A percentile compares a stretch with the other conserved stretches of the same genome.
Conservation (phyloP, 2,797 vertebrate species). For the Acanthopagrus latus region DNA sequence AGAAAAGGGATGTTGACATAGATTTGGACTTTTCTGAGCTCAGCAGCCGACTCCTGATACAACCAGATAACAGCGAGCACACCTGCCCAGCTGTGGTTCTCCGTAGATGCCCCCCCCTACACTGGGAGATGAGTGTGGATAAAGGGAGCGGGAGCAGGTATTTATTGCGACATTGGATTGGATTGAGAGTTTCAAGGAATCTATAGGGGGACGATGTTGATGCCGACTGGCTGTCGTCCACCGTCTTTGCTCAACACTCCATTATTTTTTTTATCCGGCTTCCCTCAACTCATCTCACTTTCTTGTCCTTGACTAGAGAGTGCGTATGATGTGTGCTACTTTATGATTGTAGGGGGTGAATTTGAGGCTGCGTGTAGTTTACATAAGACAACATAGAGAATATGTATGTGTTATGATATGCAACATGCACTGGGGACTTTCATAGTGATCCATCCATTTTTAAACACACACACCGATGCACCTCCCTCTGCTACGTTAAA, state of each 20-base stretch:
- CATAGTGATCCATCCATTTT: conserved; percentile 50
- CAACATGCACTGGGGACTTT: conserved; percentile 24
- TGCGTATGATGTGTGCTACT: conserved; percentile 2
- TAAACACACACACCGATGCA: conserved; percentile 42
- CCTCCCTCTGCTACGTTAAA: conserved; percentile 19
- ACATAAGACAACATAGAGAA: conserved; percentile 4
- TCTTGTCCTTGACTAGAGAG: conserved; percentile 21
- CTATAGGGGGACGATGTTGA: conserved; percentile 13
- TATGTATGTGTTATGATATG: conserved; percentile 28
- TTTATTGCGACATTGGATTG: conserved; percentile 40
- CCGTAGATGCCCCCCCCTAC: conserved; percentile 16
- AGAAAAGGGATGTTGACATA: conserved; percentile 66
- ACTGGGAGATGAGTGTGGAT: conserved; percentile 31
- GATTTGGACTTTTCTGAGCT: conserved; percentile 66
- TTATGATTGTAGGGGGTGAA: conserved; percentile 22
- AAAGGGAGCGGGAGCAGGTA: conserved; percentile 35
- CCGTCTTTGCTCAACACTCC: conserved; percentile 12
- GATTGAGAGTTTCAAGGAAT: conserved; percentile 45
- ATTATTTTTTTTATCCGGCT: conserved; percentile 17
- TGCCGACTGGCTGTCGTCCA: conserved; percentile 38
- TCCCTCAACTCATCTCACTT: conserved; percentile 10
- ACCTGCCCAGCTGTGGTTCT: conserved; percentile 13
- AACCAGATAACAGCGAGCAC: conserved; percentile 52
- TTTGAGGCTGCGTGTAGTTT: conserved; percentile 21
- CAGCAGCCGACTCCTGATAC: conserved; percentile 43